Base-by-base conservation (phyloP, 2,113 vertebrate genomes). In the Saccopteryx leptura region DNA sequence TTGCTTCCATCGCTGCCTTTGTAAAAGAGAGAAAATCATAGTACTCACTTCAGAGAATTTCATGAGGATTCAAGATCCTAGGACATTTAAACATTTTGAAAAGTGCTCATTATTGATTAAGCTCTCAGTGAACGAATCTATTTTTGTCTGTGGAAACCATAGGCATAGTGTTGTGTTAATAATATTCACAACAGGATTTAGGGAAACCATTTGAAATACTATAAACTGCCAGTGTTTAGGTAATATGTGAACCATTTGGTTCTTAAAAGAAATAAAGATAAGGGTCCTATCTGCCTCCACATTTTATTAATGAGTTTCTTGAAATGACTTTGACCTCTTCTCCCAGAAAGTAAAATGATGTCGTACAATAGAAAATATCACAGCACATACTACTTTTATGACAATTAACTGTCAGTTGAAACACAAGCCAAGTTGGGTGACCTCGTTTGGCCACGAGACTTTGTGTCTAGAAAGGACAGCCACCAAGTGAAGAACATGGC, bases 281-380 rank as follows among this genome's bases (percentile, higher is more conserved):
- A 88, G 21, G 10, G 6, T 87, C 4, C 6, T 26, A 78, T 50
- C 65, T 66, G 72, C 18, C 21, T 54, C 68, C 68, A 88, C 4
- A 65, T 63, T 88, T 94, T 74, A 80, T 87, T 91, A 91, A 69
- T 71, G 58, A 79, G 13, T 91, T 71, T 9, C 48, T 79, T 66
- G n/a, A 91, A 94, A 31, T 72, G 54, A 79, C 85, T 60, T 79
- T 69, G 66, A 91, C 23, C 28, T 76, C 83, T 91, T 74, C 60
- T 83, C 19, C 8, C 26, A 89, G 83, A 93, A 96, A 79, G 72
- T 63, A 75, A 58, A 54, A 52, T 74, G 58, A 61, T 24, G 50
- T 23, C n/a, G 17, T 46, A n/a, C 14, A 28, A 72, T 91, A 87
- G 54, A 56, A 94, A 85, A 86, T 78, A 52, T 7, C 31, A 31